These are phyloP conservation scores for Lota lota DNA, from an alignment of 2,113 vertebrate species.

Conservation along the genomic window DNA sequence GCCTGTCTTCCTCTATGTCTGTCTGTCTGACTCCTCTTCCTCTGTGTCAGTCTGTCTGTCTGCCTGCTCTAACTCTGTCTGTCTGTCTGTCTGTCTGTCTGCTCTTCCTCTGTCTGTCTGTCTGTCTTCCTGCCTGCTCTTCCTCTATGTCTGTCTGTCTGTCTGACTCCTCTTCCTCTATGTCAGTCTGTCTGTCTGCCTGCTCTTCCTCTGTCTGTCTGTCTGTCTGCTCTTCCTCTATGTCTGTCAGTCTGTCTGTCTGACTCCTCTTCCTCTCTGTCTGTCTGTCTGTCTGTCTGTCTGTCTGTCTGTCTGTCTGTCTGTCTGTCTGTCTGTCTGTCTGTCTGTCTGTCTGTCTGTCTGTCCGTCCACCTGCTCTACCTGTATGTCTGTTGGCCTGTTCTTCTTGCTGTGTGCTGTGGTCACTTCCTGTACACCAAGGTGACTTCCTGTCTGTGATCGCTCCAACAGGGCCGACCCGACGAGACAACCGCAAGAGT, in stretches of 20 bases:
- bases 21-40: background rate
- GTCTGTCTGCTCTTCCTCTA: background rate
- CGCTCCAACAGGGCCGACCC: slow-evolving; percentile 69
- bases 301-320: background rate
- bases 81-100: background rate
- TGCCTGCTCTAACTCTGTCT: too few relatives aligned
- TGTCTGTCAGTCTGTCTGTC: background rate
- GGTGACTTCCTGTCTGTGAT: slow-evolving; percentile 7
- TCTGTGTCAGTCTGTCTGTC: background rate
- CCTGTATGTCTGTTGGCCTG: background rate
- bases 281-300: background rate
- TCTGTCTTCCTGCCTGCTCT: background rate
- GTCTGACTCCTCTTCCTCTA: too few relatives aligned
- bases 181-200: background rate
- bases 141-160: background rate
- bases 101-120: background rate
- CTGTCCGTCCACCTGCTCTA: background rate
- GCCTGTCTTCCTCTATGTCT: background rate
- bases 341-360: background rate
- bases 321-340: background rate
- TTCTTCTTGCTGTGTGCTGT: background rate
- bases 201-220: background rate
- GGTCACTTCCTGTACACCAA: slow-evolving; percentile 4
- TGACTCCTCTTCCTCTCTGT: too few relatives aligned
- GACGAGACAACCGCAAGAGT: slow-evolving; percentile 78